Evolutionary conservation across 2,797 vertebrate species (phyloP), one percentile per base, ranked within the genome.

Genomic region (Lepus townsendii): DNA sequence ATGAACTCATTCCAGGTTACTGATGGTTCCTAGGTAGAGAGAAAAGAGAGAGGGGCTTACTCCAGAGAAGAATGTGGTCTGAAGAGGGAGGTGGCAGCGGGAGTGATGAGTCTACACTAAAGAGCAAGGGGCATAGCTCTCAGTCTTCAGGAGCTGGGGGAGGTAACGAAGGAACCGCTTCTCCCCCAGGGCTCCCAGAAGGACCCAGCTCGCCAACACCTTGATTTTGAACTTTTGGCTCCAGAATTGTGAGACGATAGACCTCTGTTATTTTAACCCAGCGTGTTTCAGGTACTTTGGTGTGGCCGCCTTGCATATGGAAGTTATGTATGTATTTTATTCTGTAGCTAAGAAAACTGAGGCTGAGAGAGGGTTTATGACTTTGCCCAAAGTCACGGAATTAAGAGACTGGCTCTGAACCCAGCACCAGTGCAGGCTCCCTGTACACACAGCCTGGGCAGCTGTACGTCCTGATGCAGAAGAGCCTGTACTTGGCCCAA

Each of bases 281-380:
- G 14, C 22, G 54, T 60, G 42, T 3, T 88, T 79, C 93, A 72
- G 30, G 24, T 87, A 69, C 75, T 91, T 90, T 80, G 69, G 32
- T 65, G 63, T 7, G 57, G n/a, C 16, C n/a, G 20, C 76, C 20
- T 93, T 3, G 54, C 68, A 54, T 60, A 32, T 5, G 90, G 14
- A 54, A 47, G 32, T 83, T 94, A 47, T 20, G 1, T 57, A 14
- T 19, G 12, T 87, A 88, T 93, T 93, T 88, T 50, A 62, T 68
- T 92, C 52, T 91, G 19, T 14, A 87, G 54, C 42, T 66, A 71
- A 84, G 77, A 92, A 95, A 88, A 86, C 22, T 57, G 54, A 68
- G 35, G 35, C 30, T 24, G 19, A 85, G 69, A 27, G 88, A 72
- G 80, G 42, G 26, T 75, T 87, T 71, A 71, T 88, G 26, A 89